Percentiles rank a stretch among this genome's conserved stretches.
These are phyloP conservation scores for Sturnira hondurensis DNA, from an alignment of 2,113 vertebrate genomes.

Conservation along the genomic window DNA sequence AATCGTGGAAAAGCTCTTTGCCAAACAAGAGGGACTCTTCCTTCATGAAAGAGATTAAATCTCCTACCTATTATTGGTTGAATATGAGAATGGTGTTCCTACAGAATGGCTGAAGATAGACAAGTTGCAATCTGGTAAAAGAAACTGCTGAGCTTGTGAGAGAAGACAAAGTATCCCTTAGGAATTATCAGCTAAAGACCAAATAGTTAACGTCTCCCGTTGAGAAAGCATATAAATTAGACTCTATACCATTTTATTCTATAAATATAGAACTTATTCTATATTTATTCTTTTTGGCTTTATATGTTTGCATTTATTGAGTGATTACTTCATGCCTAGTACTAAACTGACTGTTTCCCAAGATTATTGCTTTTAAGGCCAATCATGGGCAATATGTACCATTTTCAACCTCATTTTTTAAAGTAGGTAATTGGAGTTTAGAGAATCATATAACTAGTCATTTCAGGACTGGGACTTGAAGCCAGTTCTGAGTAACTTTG, in stretches of 20 bases:
- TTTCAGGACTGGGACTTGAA: not conserved
- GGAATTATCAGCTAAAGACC: not conserved
- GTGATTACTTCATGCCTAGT: not conserved
- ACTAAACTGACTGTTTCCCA: not conserved
- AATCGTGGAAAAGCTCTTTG: not conserved
- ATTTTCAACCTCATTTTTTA: not conserved
- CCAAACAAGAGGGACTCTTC: not conserved
- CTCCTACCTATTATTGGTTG: not conserved
- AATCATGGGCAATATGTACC: not conserved
- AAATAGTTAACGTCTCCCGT: not conserved
- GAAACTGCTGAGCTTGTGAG: not conserved
- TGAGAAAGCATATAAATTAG: not conserved
- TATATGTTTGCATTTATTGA: not conserved
- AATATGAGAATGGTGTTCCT: not conserved
- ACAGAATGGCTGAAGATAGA: not conserved
- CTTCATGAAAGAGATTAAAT: not conserved
- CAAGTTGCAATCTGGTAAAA: not conserved
- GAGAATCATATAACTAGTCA: not conserved
- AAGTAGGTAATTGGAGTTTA: not conserved
- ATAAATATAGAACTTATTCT: not conserved
- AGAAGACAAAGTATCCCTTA: not conserved
- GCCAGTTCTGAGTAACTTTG: not conserved
- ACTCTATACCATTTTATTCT: not conserved
- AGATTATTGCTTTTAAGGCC: not conserved
- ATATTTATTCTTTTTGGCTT: not conserved